Base-by-base conservation (phyloP, 92 coral and sea anemone genomes). In the Plumapathes pennacea region DNA sequence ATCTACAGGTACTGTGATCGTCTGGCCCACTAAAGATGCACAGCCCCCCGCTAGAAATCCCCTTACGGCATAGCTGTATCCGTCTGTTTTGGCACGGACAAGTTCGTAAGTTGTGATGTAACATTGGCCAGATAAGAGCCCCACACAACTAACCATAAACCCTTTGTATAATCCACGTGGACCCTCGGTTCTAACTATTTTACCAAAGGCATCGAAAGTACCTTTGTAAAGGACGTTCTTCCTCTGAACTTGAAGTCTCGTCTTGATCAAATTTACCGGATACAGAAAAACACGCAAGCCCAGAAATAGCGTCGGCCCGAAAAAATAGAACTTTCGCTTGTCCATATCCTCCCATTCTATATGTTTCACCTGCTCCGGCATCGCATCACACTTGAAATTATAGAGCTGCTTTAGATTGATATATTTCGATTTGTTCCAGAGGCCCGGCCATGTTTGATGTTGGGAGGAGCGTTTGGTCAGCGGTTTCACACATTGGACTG, bases 261-360 rank as follows among this genome's bases (percentile, higher is more conserved):
- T 92, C 66, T 92, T 92, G 28, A 92, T 79, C 45, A 92, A 60
- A 57, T 92, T 92, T 6, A 96, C 96, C 7, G 98, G 98, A 28
- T 92, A 92, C 26, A 92, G 62, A 13, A 89, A 36, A 10, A 82
- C 92, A 24, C 98, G 80, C 18, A 92, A 88, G 27, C 98, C 96
- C 15, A 80, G 77, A 33, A 92, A 92, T 36, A 84, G 53, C 3
- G 98, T 92, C 25, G 98, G 98, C 0, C 98, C 98, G 25, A 92
- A 82, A 41, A 92, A 71, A 44, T 92, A 92, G 46, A 88, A 92
- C 56, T 88, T 92, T 38, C 59, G 61, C 53, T 92, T 92, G 82
- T 92, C 98, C 84, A 92, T 72, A 38, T 92, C 89, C 52, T 89
- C 79, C 98, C 98, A 92, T 77, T 92, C 98, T 25, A 92, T 92